A percentile compares a stretch with the other conserved stretches of the same genome.
Conservation (phyloP, 37 sponge, comb jelly and placozoan species). For the Cladorhizidae sp. region DNA sequence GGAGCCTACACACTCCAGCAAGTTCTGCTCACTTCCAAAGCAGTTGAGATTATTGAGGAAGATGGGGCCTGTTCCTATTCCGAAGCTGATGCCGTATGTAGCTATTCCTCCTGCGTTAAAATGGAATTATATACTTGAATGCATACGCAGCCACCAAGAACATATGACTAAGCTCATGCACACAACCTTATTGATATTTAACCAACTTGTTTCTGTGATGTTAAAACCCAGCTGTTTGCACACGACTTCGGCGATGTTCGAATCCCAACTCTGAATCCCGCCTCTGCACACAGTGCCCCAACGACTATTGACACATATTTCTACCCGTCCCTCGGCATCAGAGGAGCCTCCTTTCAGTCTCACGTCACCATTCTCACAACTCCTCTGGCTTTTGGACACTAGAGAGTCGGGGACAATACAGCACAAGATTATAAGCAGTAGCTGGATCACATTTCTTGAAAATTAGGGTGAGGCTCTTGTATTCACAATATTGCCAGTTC, state of each 20-base stretch:
- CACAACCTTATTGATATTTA: too few species aligned
- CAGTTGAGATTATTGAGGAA: slow-evolving; percentile 34
- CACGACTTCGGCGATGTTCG: slow-evolving; percentile 38
- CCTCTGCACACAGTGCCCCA: slow-evolving; percentile 56
- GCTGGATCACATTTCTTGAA: background rate
- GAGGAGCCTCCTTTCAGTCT: slow-evolving; percentile 14
- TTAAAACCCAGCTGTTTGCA: slow-evolving; percentile 44
- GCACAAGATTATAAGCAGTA: background rate
- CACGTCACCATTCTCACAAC: slow-evolving; percentile 32
- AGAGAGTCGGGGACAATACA: background rate
- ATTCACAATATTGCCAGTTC: background rate
- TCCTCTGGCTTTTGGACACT: background rate
- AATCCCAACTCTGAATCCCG: background rate
- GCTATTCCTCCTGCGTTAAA: slow-evolving; percentile 35
- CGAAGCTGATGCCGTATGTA: slow-evolving; percentile 12
- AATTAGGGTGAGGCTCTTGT: background rate
- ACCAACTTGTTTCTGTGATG: background rate
- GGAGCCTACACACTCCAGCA: slow-evolving; percentile 11
- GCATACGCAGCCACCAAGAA: too few species aligned
- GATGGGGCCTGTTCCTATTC: slow-evolving; percentile 21
- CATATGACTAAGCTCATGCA: too few species aligned
- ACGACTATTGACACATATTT: slow-evolving; percentile 37
- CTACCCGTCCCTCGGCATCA: slow-evolving; percentile 47
- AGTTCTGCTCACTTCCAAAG: slow-evolving; percentile 31
- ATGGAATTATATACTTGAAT: background rate